phyloP scores from a whole-genome alignment of 2,797 vertebrate species.

The Eutrigla gurnardus region DNA sequence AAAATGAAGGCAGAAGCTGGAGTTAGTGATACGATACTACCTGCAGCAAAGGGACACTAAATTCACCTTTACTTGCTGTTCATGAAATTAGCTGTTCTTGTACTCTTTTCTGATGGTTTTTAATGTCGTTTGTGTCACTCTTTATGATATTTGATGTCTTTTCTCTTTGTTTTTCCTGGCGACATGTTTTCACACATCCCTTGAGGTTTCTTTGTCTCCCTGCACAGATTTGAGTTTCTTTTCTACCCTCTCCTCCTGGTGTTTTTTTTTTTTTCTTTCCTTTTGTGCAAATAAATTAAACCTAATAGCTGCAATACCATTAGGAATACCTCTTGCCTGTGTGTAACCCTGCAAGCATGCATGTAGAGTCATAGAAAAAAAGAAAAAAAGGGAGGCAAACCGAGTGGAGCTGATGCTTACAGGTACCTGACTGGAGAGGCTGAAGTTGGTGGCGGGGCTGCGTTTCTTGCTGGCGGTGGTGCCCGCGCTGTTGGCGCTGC shows the following conservation, averaged over 20 bases:
- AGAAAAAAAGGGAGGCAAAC: constrained; percentile 67
- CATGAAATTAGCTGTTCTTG: constrained; percentile 25
- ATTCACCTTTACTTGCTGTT: constrained; percentile 42
- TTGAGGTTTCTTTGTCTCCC: constrained; percentile 56
- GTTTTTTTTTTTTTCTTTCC: constrained; percentile 19
- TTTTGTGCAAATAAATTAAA: constrained; percentile 67
- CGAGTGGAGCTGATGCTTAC: constrained; percentile 92
- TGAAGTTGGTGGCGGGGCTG: constrained; percentile 94
- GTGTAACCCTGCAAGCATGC: constrained; percentile 45
- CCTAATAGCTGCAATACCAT: constrained; percentile 63
- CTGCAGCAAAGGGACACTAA: constrained; percentile 13
- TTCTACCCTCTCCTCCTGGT: constrained; percentile 31
- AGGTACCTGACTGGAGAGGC: constrained; percentile 99
- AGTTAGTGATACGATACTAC: constrained; percentile 7
- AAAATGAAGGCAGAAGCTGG: constrained; percentile 10
- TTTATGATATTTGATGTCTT: constrained; percentile 52
- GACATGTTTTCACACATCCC: constrained; percentile 56
- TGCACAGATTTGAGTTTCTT: constrained; percentile 39
- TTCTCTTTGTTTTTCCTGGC: constrained; percentile 44
- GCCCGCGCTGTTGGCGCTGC: constrained; percentile 96
- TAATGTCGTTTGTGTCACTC: constrained; percentile 52
- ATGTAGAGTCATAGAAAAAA: constrained; percentile 24
- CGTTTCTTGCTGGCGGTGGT: constrained; percentile 95
- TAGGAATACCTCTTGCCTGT: constrained; percentile 33
- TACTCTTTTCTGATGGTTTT: constrained; percentile 39